phyloP scores from a whole-genome alignment of 2,888 invertebrate genomes.

The Patella caerulea region DNA sequence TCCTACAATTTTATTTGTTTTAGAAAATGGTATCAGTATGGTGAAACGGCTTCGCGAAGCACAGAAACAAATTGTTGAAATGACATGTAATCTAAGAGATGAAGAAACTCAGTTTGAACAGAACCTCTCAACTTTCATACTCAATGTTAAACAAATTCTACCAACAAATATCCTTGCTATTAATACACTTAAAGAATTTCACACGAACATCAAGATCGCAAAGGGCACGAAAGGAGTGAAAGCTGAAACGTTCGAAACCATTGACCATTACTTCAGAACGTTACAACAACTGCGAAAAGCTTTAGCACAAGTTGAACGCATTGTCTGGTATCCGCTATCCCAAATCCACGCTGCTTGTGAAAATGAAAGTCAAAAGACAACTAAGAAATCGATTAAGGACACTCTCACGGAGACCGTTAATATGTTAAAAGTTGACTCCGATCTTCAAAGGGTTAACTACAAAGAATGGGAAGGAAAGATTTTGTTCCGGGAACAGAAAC shows the following conservation, averaged over 20 bases:
- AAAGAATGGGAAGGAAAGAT: constrained; percentile 52
- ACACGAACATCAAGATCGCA: constrained; percentile 43
- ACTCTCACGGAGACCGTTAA: constrained; percentile 43
- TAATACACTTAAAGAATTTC: constrained; percentile 49
- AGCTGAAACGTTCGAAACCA: constrained; percentile 34
- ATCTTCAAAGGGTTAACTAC: constrained; percentile 43
- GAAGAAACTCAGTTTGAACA: constrained; percentile 52
- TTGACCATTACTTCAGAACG: constrained; percentile 44
- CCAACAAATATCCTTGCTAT: constrained; percentile 42
- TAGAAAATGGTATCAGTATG: constrained; percentile 24
- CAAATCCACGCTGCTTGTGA: constrained; percentile 56
- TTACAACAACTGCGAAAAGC: constrained; percentile 38
- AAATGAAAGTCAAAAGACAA: constrained; percentile 52
- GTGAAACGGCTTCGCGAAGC: constrained; percentile 19
- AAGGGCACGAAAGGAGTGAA: constrained; percentile 38
- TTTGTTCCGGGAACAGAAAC: constrained; percentile 47
- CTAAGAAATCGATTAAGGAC: constrained; percentile 46
- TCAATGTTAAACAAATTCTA: constrained; percentile 47
- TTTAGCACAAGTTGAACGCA: constrained; percentile 42
- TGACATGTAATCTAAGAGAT: constrained; percentile 42
- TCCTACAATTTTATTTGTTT: not conserved
- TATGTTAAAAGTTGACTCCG: constrained; percentile 43
- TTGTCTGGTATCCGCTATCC: constrained; percentile 49
- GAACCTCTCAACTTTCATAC: constrained; percentile 54
- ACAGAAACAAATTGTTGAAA: constrained; percentile 21